Evolutionary conservation across 2,888 invertebrate species (phyloP).

Genomic region (Spicauda simplicius): DNA sequence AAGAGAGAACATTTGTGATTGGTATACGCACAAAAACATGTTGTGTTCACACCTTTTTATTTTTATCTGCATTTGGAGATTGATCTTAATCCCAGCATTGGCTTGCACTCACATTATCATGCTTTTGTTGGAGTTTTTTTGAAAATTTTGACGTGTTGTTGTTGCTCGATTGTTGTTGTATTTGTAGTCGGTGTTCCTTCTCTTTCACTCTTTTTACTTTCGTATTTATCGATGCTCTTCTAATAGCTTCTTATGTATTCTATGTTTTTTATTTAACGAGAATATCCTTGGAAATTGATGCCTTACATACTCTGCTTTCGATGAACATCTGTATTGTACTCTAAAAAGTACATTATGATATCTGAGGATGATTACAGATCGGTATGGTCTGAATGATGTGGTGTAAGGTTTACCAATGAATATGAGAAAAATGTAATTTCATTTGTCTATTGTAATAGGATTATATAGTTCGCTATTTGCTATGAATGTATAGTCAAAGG

Average conservation of each 20-base stretch:
- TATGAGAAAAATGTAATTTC: too few relatives aligned
- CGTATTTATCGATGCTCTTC: slow-evolving; percentile 57
- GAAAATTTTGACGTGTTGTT: slow-evolving; percentile 42
- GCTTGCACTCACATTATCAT: slow-evolving; percentile 78
- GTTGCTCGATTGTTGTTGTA: slow-evolving; percentile 68
- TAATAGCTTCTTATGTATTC: slow-evolving; percentile 42
- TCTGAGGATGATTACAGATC: too few relatives aligned
- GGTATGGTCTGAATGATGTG: too few relatives aligned
- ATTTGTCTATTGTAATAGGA: too few relatives aligned
- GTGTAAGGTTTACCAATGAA: too few relatives aligned
- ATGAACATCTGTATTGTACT: too few relatives aligned
- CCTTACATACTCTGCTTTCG: too few relatives aligned
- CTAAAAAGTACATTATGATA: too few relatives aligned
- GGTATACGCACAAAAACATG: slow-evolving; percentile 68
- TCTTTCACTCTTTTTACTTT: slow-evolving; percentile 73
- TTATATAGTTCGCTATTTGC: too few relatives aligned
- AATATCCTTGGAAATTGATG: too few relatives aligned
- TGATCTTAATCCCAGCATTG: slow-evolving; percentile 64
- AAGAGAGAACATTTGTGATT: slow-evolving; percentile 63
- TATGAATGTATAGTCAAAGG: too few relatives aligned
- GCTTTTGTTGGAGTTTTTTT: slow-evolving; percentile 59
- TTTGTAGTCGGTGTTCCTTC: slow-evolving; percentile 83
- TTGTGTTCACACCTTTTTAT: slow-evolving; percentile 50
- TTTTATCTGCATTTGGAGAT: slow-evolving; percentile 58
- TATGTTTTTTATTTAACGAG: too few relatives aligned